Conservation (phyloP, 2,888 invertebrate genomes). For the Sycophila texana region DNA sequence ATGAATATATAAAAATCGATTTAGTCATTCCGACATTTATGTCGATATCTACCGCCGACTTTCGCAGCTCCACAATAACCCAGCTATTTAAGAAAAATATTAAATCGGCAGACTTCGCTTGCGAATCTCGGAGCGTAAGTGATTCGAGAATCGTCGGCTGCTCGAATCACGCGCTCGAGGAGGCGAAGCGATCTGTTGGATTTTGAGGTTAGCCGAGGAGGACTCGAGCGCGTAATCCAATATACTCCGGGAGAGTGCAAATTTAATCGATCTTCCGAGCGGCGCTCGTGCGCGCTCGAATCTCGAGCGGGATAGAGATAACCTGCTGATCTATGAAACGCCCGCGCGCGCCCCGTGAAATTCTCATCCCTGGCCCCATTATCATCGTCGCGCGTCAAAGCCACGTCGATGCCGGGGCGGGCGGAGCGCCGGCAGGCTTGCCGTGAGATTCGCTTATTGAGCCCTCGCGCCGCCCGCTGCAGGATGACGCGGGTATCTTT, state of each 20-base stretch:
- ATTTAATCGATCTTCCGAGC: constrained; percentile 54
- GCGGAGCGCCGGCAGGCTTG: background rate
- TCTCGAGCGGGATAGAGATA: background rate
- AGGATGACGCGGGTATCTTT: too few relatives aligned
- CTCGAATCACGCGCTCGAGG: constrained; percentile 53
- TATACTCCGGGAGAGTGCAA: constrained; percentile 51
- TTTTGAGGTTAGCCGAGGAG: constrained; percentile 55
- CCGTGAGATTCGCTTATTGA: constrained; percentile 13
- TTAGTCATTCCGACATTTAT: too few relatives aligned
- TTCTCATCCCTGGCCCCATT: constrained; percentile 28
- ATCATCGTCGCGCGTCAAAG: constrained; percentile 40
- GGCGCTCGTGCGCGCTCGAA: background rate
- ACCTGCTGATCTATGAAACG: constrained; percentile 42
- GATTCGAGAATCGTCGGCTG: background rate
- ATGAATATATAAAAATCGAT: too few relatives aligned
- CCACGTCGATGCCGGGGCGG: constrained; percentile 11
- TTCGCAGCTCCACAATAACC: too few relatives aligned
- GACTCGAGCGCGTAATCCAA: constrained; percentile 56
- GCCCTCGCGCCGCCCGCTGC: too few relatives aligned
- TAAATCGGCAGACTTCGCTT: too few relatives aligned
- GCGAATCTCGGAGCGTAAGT: too few relatives aligned
- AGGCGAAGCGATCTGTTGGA: constrained; percentile 47
- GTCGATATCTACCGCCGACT: too few relatives aligned
- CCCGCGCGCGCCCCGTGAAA: constrained; percentile 20
- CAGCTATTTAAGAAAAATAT: too few relatives aligned